Evolutionary conservation across 2,888 invertebrate species (phyloP).

Genomic region (Limnephilus marmoratus): DNA sequence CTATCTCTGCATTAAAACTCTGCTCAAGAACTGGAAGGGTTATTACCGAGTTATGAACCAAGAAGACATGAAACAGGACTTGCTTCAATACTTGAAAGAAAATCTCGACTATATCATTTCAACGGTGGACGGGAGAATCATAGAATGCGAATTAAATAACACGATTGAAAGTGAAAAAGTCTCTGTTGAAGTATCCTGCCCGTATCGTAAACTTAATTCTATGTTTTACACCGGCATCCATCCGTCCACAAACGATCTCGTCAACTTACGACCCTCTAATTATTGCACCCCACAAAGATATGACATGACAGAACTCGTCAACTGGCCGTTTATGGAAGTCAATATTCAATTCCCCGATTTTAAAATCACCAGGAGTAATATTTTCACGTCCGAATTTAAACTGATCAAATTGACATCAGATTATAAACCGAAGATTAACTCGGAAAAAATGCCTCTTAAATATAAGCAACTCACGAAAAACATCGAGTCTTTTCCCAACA

Average conservation of each 20-base stretch:
- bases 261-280: neutral
- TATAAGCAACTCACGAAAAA: neutral
- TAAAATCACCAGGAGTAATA: constrained; percentile 3
- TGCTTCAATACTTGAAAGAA: constrained; percentile 17
- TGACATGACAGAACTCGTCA: constrained; percentile 14
- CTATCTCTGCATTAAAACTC: constrained; percentile 29
- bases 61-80: neutral
- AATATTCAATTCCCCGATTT: constrained; percentile 36
- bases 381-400: constrained; percentile 35
- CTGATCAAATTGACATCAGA: constrained; percentile 9
- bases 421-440: neutral
- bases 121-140: neutral
- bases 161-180: neutral
- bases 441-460: neutral
- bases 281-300: neutral
- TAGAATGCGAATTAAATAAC: constrained; percentile 4
- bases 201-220: constrained; percentile 44
- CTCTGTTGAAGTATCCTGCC: neutral
- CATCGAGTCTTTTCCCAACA: constrained; percentile 24
- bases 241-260: neutral
- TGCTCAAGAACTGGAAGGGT: constrained; percentile 48
- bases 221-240: constrained; percentile 30
- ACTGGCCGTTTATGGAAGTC: constrained; percentile 39
- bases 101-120: constrained; percentile 28
- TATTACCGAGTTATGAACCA: neutral